Percentiles rank a stretch among this genome's conserved stretches.
Evolutionary conservation across 2,888 invertebrate genomes (phyloP).

Genomic region (Ephialtes manifestator): DNA sequence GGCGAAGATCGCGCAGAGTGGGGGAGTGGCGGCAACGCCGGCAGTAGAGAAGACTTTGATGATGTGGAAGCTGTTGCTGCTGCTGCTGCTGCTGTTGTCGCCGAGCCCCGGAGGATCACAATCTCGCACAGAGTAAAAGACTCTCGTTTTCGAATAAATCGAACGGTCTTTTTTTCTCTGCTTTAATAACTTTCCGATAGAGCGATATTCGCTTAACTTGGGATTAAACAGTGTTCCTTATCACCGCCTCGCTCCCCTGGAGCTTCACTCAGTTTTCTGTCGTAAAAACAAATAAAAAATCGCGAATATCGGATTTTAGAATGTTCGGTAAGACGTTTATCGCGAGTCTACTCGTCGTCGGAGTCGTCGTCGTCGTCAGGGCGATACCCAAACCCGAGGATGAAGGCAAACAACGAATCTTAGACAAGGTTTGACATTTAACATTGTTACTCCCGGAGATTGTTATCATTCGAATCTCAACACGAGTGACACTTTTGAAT

Average conservation of each 20-base stretch:
- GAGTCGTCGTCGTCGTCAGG: slow-evolving; percentile 79
- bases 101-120: slow-evolving; percentile 6
- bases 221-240: not conserved
- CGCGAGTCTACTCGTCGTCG: slow-evolving; percentile 54
- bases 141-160: slow-evolving; percentile 30
- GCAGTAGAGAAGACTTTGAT: slow-evolving; percentile 73
- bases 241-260: not conserved
- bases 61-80: slow-evolving; percentile 79
- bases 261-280: not conserved
- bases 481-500: not conserved
- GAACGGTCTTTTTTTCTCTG: slow-evolving; percentile 10
- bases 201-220: not conserved
- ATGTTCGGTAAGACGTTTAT: slow-evolving; percentile 54
- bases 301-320: not conserved
- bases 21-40: slow-evolving; percentile 67
- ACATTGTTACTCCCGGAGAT: not conserved
- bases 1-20: slow-evolving; percentile 14
- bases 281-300: not conserved
- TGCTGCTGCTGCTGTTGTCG: slow-evolving; percentile 45
- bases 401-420: slow-evolving; percentile 87
- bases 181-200: not conserved
- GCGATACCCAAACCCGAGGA: slow-evolving; percentile 93
- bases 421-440: slow-evolving; percentile 86
- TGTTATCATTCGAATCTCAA: slow-evolving; percentile 21
- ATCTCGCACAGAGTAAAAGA: slow-evolving; percentile 14